Conservation (phyloP, 2,113 vertebrate genomes). For the Boulengeromyrus knoepffleri region DNA sequence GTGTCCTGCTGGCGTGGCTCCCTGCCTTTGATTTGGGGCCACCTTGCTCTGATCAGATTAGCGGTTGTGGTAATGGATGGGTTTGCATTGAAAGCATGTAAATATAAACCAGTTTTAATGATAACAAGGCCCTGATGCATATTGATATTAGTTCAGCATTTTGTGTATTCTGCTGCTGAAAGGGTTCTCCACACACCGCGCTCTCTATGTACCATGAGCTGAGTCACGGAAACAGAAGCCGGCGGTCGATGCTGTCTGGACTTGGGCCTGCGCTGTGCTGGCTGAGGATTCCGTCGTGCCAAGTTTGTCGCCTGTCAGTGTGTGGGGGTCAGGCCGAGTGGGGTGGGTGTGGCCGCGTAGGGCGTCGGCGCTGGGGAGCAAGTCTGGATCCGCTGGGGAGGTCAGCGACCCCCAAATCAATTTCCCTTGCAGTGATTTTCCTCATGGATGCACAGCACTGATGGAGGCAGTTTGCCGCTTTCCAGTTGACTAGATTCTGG, state of each 20-base stretch:
- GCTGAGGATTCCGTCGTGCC: background rate
- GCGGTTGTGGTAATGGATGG: background rate
- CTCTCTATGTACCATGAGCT: background rate
- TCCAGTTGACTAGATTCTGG: slow-evolving; percentile 43
- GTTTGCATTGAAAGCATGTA: background rate
- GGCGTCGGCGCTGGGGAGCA: slow-evolving; percentile 35
- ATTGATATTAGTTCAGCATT: background rate
- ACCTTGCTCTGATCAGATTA: background rate
- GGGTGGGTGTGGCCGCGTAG: background rate
- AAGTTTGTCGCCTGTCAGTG: background rate
- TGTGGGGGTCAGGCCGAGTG: background rate
- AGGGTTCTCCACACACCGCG: background rate
- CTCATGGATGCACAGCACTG: slow-evolving; percentile 53
- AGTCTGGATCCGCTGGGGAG: slow-evolving; percentile 34
- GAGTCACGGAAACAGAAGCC: background rate
- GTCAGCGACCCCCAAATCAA: slow-evolving; percentile 61
- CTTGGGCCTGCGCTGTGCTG: background rate
- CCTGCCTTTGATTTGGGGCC: background rate
- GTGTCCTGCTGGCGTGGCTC: background rate
- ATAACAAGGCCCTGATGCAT: background rate
- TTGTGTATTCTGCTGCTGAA: background rate
- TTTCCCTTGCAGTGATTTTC: slow-evolving; percentile 64
- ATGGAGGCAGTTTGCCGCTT: slow-evolving; percentile 47
- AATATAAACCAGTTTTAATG: background rate
- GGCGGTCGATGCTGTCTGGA: background rate